Percentiles rank a stretch among this genome's conserved stretches.
phyloP scores from a whole-genome alignment of 2,888 invertebrate genomes.

The Epicampocera succincta region DNA sequence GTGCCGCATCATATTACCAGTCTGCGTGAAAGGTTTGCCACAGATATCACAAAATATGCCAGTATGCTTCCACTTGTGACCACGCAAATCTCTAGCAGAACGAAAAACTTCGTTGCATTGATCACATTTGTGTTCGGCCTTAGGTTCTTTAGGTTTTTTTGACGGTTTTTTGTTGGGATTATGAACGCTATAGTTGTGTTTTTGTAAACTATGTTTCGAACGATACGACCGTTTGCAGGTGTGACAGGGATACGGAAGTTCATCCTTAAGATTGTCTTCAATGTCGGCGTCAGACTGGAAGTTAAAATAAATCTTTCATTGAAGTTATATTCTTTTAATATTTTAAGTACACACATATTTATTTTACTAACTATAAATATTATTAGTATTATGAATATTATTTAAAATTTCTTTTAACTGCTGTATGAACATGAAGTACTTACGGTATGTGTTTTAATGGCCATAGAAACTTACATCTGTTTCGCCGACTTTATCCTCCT shows the following conservation, averaged over 20 bases:
- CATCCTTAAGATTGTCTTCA: slow-evolving; percentile 22
- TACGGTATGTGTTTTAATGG: no score
- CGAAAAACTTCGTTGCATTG: slow-evolving; percentile 76
- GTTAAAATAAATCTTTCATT: background rate
- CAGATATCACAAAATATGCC: slow-evolving; percentile 79
- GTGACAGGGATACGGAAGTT: slow-evolving; percentile 75
- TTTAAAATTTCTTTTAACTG: no score
- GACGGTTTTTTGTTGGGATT: slow-evolving; percentile 50
- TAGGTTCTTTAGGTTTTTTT: slow-evolving; percentile 55
- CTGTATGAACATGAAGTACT: no score
- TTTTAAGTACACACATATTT: background rate
- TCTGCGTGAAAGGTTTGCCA: slow-evolving; percentile 77
- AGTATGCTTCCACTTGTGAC: slow-evolving; percentile 78
- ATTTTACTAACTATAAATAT: no score
- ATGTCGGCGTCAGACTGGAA: slow-evolving; percentile 50
- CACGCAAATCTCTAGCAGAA: slow-evolving; percentile 75
- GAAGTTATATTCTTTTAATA: background rate
- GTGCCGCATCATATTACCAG: slow-evolving; percentile 78
- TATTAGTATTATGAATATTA: no score
- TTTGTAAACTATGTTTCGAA: slow-evolving; percentile 74
- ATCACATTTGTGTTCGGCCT: slow-evolving; percentile 72
- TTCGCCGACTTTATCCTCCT: slow-evolving; percentile 29
- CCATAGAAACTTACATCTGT: slow-evolving; percentile 50
- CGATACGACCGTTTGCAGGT: slow-evolving; percentile 75
- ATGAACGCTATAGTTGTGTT: slow-evolving; percentile 70